Evolutionary conservation across 2,113 vertebrate genomes (phyloP).

Genomic region (Pseudolaguvia tuberculata): DNA sequence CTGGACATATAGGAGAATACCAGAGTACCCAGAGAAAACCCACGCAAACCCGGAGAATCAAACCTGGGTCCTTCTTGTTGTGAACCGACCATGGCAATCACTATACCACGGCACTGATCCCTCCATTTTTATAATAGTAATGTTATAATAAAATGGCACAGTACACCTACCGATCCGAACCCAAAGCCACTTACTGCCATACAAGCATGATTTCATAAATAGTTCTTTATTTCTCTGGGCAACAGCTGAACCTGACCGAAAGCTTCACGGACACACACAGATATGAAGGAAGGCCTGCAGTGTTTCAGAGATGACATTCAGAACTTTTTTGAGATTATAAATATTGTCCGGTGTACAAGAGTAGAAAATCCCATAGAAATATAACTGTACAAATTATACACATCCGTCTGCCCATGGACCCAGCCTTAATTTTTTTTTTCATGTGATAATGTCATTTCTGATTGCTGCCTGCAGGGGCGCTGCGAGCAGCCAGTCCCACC

Average conservation of each 20-base stretch:
- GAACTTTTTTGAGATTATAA: slow-evolving; percentile 87
- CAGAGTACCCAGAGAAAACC: too few relatives aligned
- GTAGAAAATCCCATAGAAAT: slow-evolving; percentile 96
- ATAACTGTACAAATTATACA: slow-evolving; percentile 96
- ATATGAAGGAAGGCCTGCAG: slow-evolving; percentile 75
- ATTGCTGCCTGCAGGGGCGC: not conserved
- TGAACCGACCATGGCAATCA: too few relatives aligned
- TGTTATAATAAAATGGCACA: too few relatives aligned
- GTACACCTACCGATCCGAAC: too few relatives aligned
- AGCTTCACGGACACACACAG: slow-evolving; percentile 82
- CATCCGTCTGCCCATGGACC: slow-evolving; percentile 25
- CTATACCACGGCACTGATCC: too few relatives aligned
- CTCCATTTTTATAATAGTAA: too few relatives aligned
- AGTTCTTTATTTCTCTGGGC: slow-evolving; percentile 81
- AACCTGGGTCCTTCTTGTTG: too few relatives aligned
- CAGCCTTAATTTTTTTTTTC: slow-evolving; percentile 30
- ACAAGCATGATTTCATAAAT: slow-evolving; percentile 35
- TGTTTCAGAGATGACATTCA: slow-evolving; percentile 78
- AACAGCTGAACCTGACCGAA: slow-evolving; percentile 86
- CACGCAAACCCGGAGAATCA: too few relatives aligned
- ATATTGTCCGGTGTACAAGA: slow-evolving; percentile 78
- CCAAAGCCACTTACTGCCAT: slow-evolving; percentile 2
- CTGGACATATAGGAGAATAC: too few relatives aligned
- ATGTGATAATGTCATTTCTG: slow-evolving; percentile 38
- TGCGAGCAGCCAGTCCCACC: too few relatives aligned